Conservation (phyloP, 2,888 invertebrate species). For the Diadegma fenestrale region DNA sequence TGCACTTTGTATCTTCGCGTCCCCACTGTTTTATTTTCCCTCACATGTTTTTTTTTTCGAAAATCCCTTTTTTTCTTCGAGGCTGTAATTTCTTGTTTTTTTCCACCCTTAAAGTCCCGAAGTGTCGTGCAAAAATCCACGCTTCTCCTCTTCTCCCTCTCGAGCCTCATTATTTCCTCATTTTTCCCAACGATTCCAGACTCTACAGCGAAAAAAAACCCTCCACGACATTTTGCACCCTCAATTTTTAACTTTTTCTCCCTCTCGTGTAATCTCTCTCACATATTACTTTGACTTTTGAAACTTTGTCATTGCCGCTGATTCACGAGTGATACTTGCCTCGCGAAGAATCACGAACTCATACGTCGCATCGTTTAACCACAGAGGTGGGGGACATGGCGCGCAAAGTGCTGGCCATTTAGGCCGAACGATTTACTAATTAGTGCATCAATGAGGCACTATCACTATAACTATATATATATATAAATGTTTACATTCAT, state of each 20-base stretch:
- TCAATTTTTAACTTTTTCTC: not conserved
- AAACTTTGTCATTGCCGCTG: not conserved
- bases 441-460: constrained; percentile 62
- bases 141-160: not conserved
- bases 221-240: not conserved
- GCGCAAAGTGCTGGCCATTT: constrained; percentile 70
- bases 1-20: not conserved
- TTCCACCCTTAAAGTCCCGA: not conserved
- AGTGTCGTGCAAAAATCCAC: not conserved
- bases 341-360: constrained; percentile 59
- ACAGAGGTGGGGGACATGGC: constrained; percentile 46
- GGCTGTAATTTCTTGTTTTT: not conserved
- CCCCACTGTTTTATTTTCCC: not conserved
- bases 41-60: not conserved
- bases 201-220: not conserved
- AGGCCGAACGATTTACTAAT: constrained; percentile 77
- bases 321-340: constrained; percentile 18
- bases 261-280: constrained; percentile 11
- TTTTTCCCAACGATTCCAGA: not conserved
- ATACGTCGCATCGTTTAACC: constrained; percentile 60
- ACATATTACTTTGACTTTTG: not conserved
- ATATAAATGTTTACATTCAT: constrained; percentile 4
- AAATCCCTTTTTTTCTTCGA: not conserved
- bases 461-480: not conserved
- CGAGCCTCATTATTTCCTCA: constrained; percentile 2